Conservation (phyloP, 1,140 invertebrate genomes). For the Euura lappo region DNA sequence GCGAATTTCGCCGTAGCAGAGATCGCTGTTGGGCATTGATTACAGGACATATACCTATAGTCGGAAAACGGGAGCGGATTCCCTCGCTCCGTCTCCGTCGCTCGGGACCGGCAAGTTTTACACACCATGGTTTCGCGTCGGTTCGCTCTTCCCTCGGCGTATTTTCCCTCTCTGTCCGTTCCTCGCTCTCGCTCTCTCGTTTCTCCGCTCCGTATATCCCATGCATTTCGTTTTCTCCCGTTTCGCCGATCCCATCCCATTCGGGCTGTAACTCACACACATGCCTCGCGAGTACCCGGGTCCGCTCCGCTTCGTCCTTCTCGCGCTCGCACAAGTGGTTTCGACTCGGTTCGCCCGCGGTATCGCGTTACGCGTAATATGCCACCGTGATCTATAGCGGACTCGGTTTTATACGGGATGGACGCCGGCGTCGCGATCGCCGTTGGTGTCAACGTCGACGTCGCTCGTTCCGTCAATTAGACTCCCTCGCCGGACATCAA, state of each 20-base stretch:
- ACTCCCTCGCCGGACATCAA: not conserved
- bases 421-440: not conserved
- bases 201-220: not conserved
- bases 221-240: not conserved
- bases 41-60: not conserved
- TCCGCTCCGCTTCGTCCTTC: constrained; percentile 16
- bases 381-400: constrained; percentile 17
- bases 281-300: not conserved
- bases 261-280: not conserved
- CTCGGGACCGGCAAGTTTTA: constrained; percentile 11
- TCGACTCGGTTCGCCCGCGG: constrained; percentile 13
- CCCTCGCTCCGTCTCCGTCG: not conserved
- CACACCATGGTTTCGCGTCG: not conserved
- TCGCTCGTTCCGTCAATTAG: not conserved
- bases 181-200: not conserved
- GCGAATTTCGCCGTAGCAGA: not conserved
- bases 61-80: not conserved
- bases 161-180: not conserved
- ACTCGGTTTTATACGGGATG: not conserved
- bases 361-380: constrained; percentile 17
- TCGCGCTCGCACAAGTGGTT: constrained; percentile 28
- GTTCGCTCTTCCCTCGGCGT: not conserved
- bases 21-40: not conserved
- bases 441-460: not conserved
- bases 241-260: constrained; percentile 4